phyloP scores from a whole-genome alignment of 2,113 vertebrate genomes.

The Paralichthys olivaceus region DNA sequence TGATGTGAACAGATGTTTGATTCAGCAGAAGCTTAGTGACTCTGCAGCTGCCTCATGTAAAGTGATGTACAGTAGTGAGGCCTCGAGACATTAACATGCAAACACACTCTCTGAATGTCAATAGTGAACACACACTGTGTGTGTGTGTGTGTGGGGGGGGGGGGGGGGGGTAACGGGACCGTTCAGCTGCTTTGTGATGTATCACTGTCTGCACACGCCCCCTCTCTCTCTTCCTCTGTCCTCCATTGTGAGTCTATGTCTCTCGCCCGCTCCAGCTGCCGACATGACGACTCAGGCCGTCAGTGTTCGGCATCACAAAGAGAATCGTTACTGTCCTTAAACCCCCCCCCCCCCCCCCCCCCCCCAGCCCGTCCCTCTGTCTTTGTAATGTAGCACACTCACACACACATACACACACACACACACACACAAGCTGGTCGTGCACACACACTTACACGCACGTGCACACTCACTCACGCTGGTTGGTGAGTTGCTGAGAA shows the following conservation, averaged over 20 bases:
- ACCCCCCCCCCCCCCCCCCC: neutral
- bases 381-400: conserved; percentile 8
- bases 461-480: neutral
- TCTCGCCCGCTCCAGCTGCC: conserved; percentile 13
- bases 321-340: conserved; percentile 48
- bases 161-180: conserved; percentile 20
- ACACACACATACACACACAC: conserved; percentile 5
- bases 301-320: conserved; percentile 38
- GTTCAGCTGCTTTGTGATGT: conserved; percentile 57
- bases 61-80: neutral
- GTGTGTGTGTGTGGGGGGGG: no score
- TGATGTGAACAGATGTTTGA: neutral
- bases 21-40: no score
- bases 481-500: conserved; percentile 33
- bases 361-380: neutral
- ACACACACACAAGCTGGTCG: neutral
- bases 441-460: neutral
- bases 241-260: conserved; percentile 38
- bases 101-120: conserved; percentile 42
- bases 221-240: neutral
- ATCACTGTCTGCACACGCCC: conserved; percentile 25
- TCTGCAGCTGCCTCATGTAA: neutral
- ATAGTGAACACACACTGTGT: conserved; percentile 18
- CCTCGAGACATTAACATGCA: neutral
- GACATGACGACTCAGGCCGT: neutral